These are phyloP conservation scores for Puffinus mauretanicus DNA, from an alignment of 2,113 vertebrate genomes.

Conservation along the genomic window DNA sequence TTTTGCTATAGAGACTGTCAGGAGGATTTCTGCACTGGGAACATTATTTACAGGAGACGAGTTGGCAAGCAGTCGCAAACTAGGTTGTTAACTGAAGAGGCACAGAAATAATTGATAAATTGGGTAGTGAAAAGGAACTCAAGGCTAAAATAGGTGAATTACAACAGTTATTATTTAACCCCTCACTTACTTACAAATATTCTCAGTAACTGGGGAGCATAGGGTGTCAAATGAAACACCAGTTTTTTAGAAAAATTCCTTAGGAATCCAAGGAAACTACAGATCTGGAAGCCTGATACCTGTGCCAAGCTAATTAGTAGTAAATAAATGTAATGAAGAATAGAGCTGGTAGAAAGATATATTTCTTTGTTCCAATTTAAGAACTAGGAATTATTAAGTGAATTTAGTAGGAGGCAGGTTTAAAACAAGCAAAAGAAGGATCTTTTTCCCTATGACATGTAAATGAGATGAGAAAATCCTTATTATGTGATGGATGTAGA, in stretches of 20 bases:
- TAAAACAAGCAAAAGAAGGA: not conserved
- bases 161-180: not conserved
- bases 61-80: not conserved
- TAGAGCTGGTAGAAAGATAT: not conserved
- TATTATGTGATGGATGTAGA: not conserved
- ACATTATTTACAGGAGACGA: constrained; percentile 15
- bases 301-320: not conserved
- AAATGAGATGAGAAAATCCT: not conserved
- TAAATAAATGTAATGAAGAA: not conserved
- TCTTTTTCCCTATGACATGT: not conserved
- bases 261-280: not conserved
- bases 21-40: not conserved
- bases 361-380: not conserved
- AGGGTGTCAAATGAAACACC: not conserved
- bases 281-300: not conserved
- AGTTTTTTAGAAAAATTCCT: not conserved
- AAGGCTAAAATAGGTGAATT: not conserved
- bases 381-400: not conserved
- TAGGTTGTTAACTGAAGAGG: constrained; percentile 21
- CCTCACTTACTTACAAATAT: not conserved
- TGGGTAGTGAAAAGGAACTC: not conserved
- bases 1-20: constrained; percentile 36
- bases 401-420: not conserved
- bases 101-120: not conserved
- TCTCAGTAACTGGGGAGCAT: not conserved